Conservation (phyloP, 2,888 invertebrate genomes). For the Hirudinaria manillensis region DNA sequence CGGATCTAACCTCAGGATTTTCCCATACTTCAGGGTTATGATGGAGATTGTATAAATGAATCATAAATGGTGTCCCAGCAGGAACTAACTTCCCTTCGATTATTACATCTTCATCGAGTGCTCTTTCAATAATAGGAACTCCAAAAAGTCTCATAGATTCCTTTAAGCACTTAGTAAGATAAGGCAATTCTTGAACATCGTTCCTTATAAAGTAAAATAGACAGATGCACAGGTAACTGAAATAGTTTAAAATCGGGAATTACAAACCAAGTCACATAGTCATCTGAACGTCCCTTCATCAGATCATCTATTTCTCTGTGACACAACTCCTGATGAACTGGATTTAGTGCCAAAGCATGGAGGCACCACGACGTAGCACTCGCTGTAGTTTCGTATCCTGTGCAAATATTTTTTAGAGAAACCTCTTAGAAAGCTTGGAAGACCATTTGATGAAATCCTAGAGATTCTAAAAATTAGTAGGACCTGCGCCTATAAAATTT, state of each 20-base stretch:
- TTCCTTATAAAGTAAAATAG: constrained; percentile 40
- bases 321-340: constrained; percentile 38
- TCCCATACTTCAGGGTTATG: constrained; percentile 46
- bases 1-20: constrained; percentile 32
- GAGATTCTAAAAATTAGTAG: too few relatives aligned
- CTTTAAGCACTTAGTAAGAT: constrained; percentile 47
- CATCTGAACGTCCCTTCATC: constrained; percentile 34
- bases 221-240: background rate
- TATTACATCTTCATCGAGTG: constrained; percentile 40
- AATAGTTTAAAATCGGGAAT: background rate
- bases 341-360: constrained; percentile 41
- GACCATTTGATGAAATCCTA: too few relatives aligned
- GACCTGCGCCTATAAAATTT: constrained; percentile 44
- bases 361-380: constrained; percentile 41
- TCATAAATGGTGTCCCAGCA: constrained; percentile 39
- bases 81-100: constrained; percentile 44
- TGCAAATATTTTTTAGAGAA: background rate
- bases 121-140: constrained; percentile 44
- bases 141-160: constrained; percentile 45
- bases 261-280: constrained; percentile 36
- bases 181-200: constrained; percentile 43
- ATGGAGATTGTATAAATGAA: constrained; percentile 44
- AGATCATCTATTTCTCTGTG: constrained; percentile 38
- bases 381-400: constrained; percentile 45
- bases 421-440: too few relatives aligned